Evolutionary conservation across 2,888 invertebrate genomes (phyloP).

Genomic region (Latheticus oryzae): DNA sequence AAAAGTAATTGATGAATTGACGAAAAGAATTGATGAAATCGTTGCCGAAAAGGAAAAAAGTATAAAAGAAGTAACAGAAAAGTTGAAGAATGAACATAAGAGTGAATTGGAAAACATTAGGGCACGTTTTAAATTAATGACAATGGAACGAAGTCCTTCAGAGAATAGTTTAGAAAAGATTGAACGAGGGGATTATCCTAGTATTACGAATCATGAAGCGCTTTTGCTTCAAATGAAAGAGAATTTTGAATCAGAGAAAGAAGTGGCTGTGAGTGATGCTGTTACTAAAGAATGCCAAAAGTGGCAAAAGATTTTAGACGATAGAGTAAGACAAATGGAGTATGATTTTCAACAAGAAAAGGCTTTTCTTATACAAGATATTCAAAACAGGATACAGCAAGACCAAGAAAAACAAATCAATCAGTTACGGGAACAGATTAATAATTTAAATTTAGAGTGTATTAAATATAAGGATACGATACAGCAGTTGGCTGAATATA

Average conservation of each 20-base stretch:
- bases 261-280: conserved; percentile 65
- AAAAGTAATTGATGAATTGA: conserved; percentile 45
- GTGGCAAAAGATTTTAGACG: conserved; percentile 65
- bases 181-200: conserved; percentile 72
- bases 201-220: conserved; percentile 73
- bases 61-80: conserved; percentile 77
- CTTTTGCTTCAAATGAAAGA: conserved; percentile 76
- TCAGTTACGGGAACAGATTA: conserved; percentile 72
- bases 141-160: conserved; percentile 81
- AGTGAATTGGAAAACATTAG: conserved; percentile 82
- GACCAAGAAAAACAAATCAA: conserved; percentile 80
- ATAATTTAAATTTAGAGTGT: conserved; percentile 72
- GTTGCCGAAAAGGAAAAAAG: conserved; percentile 68
- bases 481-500: conserved; percentile 75
- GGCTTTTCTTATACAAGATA: conserved; percentile 70
- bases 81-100: conserved; percentile 78
- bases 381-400: conserved; percentile 73
- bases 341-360: conserved; percentile 69
- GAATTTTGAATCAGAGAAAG: conserved; percentile 73
- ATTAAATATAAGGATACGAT: conserved; percentile 76
- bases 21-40: conserved; percentile 60
- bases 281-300: conserved; percentile 71
- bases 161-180: conserved; percentile 83
- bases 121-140: conserved; percentile 80
- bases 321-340: conserved; percentile 66